phyloP scores from a whole-genome alignment of 2,888 invertebrate genomes.

The Falcaria lacertinaria region DNA sequence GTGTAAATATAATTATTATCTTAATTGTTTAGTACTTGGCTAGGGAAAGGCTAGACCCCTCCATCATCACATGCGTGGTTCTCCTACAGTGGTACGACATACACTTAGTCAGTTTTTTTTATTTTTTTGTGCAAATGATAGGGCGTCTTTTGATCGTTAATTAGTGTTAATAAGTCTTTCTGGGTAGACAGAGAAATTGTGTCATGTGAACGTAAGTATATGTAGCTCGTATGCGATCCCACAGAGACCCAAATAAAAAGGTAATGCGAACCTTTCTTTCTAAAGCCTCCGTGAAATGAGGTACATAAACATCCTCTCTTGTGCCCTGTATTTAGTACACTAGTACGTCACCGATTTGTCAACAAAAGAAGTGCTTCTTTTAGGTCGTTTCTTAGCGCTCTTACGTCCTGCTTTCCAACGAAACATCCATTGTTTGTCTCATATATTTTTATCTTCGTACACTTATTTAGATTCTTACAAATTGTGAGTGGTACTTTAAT shows the following conservation, averaged over 20 bases:
- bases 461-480: neutral
- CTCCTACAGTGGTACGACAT: no score
- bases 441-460: neutral
- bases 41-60: no score
- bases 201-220: no score
- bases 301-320: neutral
- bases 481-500: neutral
- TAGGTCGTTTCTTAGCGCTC: neutral
- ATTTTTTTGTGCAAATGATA: no score
- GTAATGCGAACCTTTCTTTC: neutral
- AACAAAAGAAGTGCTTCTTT: slow-evolving; percentile 1
- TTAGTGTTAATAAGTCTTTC: no score
- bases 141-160: no score
- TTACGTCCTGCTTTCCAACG: neutral
- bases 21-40: no score
- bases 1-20: no score
- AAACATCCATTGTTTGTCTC: neutral
- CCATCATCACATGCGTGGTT: no score
- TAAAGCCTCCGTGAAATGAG: neutral
- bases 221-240: no score
- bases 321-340: neutral
- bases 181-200: no score
- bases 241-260: neutral
- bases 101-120: no score
- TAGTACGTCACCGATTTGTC: neutral